These are phyloP conservation scores for Turritopsis rubra DNA, from an alignment of 30 jellyfish, hydroid and myxozoan species.

Conservation along the genomic window DNA sequence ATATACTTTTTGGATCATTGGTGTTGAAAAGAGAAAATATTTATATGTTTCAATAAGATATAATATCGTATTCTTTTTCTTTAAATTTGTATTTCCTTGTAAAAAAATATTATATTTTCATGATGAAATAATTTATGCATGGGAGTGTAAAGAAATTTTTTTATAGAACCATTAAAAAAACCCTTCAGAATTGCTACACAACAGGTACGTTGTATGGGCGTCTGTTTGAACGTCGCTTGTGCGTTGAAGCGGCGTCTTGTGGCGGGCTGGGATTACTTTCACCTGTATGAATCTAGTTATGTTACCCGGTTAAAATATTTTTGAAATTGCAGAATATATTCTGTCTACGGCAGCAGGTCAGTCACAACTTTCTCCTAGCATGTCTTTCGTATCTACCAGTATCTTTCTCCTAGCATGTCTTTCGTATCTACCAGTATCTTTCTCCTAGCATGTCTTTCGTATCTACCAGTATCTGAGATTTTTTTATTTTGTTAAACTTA, in stretches of 20 bases:
- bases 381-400: neutral
- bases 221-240: too few species aligned
- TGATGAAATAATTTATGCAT: neutral
- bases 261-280: too few species aligned
- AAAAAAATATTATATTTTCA: neutral
- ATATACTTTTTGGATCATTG: neutral
- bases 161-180: too few species aligned
- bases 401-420: too few species aligned
- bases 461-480: neutral
- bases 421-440: neutral
- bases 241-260: too few species aligned
- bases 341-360: too few species aligned
- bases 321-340: too few species aligned
- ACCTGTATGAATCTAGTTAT: too few species aligned
- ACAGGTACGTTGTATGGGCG: too few species aligned
- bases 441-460: neutral
- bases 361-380: too few species aligned
- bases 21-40: neutral
- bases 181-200: too few species aligned
- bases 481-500: neutral
- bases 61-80: neutral
- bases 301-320: too few species aligned
- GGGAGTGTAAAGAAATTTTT: neutral
- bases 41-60: neutral
- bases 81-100: neutral